Evolutionary conservation across 2,888 invertebrate genomes (phyloP).

Genomic region (Orthosia cruda): DNA sequence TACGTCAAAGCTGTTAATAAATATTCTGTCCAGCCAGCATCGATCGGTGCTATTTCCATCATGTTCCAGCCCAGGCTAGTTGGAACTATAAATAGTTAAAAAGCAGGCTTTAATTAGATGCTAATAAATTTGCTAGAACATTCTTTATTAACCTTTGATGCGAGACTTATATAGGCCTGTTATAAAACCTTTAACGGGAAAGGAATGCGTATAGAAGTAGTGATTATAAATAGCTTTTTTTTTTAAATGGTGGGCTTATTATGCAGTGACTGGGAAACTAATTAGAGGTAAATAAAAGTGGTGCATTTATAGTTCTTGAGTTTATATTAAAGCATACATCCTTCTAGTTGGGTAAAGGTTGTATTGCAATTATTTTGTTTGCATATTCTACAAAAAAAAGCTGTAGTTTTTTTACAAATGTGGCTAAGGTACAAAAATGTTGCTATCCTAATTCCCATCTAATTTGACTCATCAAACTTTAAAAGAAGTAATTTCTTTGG

Average conservation of each 20-base stretch:
- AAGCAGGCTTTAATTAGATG: conserved; percentile 40
- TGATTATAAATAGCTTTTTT: conserved; percentile 5
- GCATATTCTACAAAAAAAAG: no score
- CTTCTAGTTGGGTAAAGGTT: neutral
- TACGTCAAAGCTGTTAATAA: conserved; percentile 36
- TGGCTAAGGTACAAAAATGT: no score
- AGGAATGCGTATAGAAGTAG: neutral
- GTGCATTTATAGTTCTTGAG: neutral
- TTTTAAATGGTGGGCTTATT: neutral
- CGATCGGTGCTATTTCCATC: conserved; percentile 43
- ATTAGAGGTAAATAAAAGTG: neutral
- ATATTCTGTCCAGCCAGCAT: conserved; percentile 43
- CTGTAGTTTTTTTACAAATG: no score
- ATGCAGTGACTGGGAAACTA: neutral
- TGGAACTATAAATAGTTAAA: conserved; percentile 40
- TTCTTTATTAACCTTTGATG: conserved; percentile 16
- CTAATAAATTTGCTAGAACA: conserved; percentile 25
- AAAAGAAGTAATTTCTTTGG: no score
- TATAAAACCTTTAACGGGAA: neutral
- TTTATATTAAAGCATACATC: neutral
- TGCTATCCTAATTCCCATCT: no score
- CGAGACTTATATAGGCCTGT: conserved; percentile 8
- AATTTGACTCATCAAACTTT: no score
- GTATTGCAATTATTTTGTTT: no score
- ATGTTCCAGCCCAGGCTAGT: conserved; percentile 25